A percentile compares a stretch with the other conserved stretches of the same genome.
phyloP scores from a whole-genome alignment of 2,888 invertebrate species.

The Drosophila testacea region DNA sequence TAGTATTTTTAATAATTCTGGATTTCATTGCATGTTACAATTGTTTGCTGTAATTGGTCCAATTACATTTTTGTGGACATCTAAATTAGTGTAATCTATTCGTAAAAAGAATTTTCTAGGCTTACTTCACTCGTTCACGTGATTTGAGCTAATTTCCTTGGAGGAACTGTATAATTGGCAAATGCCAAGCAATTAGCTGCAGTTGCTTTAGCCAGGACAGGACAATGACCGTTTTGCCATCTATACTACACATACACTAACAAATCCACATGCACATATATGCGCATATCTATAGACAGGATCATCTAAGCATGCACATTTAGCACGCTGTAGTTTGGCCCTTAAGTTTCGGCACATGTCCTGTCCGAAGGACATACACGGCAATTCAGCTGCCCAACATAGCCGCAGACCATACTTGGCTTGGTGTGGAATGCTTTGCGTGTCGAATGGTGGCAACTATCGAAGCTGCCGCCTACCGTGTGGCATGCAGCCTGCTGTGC shows the following conservation, averaged over 20 bases:
- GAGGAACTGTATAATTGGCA: constrained; percentile 71
- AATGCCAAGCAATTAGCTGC: constrained; percentile 64
- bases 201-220: constrained; percentile 57
- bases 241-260: background rate
- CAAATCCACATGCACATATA: background rate
- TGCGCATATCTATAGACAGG: background rate
- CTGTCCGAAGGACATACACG: constrained; percentile 11
- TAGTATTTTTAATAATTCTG: background rate
- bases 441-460: constrained; percentile 65
- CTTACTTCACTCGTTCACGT: constrained; percentile 21
- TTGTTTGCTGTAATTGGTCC: background rate
- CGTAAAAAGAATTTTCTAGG: constrained; percentile 14
- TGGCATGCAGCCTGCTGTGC: constrained; percentile 42
- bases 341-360: constrained; percentile 53
- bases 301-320: constrained; percentile 43
- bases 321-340: constrained; percentile 42
- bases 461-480: constrained; percentile 30
- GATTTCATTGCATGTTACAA: too few species aligned
- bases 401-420: constrained; percentile 16
- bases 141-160: constrained; percentile 67
- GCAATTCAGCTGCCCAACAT: constrained; percentile 41
- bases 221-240: constrained; percentile 60
- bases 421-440: constrained; percentile 61
- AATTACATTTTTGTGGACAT: constrained; percentile 20
- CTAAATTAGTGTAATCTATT: constrained; percentile 28